phyloP scores from a whole-genome alignment of 2,888 invertebrate genomes.

The Epinotia nisella region DNA sequence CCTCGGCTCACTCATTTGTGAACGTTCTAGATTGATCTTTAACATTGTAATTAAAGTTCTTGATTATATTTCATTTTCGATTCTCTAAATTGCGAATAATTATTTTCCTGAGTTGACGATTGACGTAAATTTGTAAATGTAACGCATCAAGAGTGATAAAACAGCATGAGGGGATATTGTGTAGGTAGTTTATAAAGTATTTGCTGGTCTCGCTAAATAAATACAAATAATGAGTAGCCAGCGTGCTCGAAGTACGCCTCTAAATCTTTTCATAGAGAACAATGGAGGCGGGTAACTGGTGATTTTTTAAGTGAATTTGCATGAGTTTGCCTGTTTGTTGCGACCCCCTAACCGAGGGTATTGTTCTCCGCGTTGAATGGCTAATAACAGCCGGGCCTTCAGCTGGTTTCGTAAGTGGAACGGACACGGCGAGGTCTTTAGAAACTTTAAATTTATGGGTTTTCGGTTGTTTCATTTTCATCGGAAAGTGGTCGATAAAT shows the following conservation, averaged over 20 bases:
- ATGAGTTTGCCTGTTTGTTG: constrained; percentile 63
- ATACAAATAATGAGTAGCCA: constrained; percentile 36
- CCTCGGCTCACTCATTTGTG: constrained; percentile 38
- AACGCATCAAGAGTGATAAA: too few relatives aligned
- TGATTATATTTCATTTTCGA: background rate
- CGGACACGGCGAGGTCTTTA: constrained; percentile 62
- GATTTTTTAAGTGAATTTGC: constrained; percentile 74
- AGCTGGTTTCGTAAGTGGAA: constrained; percentile 75
- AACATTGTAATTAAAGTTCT: constrained; percentile 6
- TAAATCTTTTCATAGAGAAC: constrained; percentile 66
- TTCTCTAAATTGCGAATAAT: background rate
- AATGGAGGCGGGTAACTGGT: constrained; percentile 63
- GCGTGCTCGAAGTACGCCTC: constrained; percentile 56
- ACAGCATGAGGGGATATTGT: background rate
- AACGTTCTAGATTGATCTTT: constrained; percentile 36
- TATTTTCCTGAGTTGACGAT: background rate
- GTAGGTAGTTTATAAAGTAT: background rate
- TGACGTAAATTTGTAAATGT: background rate
- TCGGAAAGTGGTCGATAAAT: constrained; percentile 37
- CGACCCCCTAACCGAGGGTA: constrained; percentile 73
- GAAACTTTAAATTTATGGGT: constrained; percentile 63
- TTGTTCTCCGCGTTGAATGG: constrained; percentile 78
- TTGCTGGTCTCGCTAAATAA: constrained; percentile 11
- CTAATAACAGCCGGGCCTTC: constrained; percentile 71
- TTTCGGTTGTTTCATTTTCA: constrained; percentile 51